A percentile compares a stretch with the other conserved stretches of the same genome.
phyloP scores from a whole-genome alignment of 2,888 invertebrate species.

The Coelopa pilipes region DNA sequence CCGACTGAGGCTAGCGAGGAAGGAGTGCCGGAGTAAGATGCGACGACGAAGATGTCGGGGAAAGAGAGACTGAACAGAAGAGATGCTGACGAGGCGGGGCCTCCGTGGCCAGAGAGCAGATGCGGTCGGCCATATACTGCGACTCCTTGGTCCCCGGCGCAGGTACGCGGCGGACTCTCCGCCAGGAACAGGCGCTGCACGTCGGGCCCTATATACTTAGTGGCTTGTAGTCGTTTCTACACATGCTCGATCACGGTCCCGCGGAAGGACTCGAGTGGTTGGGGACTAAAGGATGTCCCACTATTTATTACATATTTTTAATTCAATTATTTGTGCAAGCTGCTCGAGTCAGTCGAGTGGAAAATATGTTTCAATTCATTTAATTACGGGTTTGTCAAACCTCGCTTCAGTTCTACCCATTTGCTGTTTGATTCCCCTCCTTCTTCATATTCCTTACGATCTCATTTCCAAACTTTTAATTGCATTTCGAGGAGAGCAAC shows the following conservation, averaged over 20 bases:
- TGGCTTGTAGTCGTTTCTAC: background rate
- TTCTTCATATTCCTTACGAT: too few relatives aligned
- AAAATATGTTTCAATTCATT: constrained; percentile 27
- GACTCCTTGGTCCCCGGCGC: background rate
- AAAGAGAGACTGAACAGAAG: background rate
- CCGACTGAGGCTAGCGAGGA: background rate
- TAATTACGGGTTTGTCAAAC: background rate
- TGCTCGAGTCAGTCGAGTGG: constrained; percentile 14
- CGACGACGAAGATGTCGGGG: background rate
- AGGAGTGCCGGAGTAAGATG: background rate
- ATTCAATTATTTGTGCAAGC: constrained; percentile 23
- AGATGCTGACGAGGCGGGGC: constrained; percentile 24
- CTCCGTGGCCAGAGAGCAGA: background rate
- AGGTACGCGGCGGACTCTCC: background rate
- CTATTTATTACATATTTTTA: constrained; percentile 24
- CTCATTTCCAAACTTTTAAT: background rate
- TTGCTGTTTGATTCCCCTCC: too few relatives aligned
- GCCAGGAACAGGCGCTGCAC: background rate
- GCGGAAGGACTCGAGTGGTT: background rate
- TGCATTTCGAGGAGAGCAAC: background rate
- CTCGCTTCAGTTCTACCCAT: background rate
- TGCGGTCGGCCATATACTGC: background rate
- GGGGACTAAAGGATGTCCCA: background rate
- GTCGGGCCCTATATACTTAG: background rate
- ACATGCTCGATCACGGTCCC: background rate